These are phyloP conservation scores for Xenopus laevis DNA, from an alignment of 2,113 vertebrate species.

Conservation along the genomic window DNA sequence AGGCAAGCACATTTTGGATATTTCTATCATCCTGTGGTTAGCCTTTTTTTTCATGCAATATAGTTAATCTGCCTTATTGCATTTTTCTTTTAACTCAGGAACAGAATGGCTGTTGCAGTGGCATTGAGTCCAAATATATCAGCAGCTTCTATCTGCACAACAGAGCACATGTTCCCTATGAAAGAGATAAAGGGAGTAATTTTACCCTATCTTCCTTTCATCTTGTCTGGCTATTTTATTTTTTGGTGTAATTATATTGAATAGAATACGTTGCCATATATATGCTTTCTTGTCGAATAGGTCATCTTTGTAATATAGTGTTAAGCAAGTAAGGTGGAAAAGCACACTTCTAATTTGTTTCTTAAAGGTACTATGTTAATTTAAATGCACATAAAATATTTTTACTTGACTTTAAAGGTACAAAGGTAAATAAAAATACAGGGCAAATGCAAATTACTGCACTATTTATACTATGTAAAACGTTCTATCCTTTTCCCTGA, in stretches of 20 bases:
- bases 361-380: too few species aligned
- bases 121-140: background rate
- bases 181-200: slow-evolving; percentile 11
- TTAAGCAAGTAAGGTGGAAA: too few species aligned
- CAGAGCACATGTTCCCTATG: background rate
- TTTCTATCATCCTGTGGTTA: too few species aligned
- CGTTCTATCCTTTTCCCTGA: too few species aligned
- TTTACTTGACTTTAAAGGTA: too few species aligned
- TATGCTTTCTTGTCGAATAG: slow-evolving; percentile 6
- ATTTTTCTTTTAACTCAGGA: background rate
- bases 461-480: too few species aligned
- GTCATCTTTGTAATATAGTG: background rate
- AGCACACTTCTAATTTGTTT: too few species aligned
- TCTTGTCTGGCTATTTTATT: background rate
- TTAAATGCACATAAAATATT: too few species aligned
- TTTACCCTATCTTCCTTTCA: slow-evolving; percentile 16
- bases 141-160: background rate
- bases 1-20: too few species aligned
- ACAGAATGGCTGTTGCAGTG: background rate
- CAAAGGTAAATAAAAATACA: too few species aligned
- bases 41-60: too few species aligned
- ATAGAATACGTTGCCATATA: background rate
- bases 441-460: too few species aligned
- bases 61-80: background rate
- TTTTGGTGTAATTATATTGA: slow-evolving; percentile 2